phyloP scores from a whole-genome alignment of 2,113 vertebrate genomes.

The Ammodytes dubius region DNA sequence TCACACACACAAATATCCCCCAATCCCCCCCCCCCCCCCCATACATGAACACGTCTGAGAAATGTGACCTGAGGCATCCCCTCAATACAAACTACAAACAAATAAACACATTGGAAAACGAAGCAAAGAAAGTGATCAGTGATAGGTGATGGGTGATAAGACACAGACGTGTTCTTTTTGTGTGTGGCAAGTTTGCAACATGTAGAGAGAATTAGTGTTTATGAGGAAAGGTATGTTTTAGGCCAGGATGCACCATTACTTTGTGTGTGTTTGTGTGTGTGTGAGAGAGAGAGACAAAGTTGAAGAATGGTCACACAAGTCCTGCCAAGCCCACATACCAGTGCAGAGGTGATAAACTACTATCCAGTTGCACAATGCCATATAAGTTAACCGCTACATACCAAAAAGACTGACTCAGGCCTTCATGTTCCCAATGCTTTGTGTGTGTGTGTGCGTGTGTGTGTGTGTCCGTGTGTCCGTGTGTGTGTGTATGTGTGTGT shows the following conservation, averaged over 20 bases:
- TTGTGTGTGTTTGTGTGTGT: not conserved
- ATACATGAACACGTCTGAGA: conserved; percentile 23
- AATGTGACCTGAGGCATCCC: conserved; percentile 32
- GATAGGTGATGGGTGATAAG: conserved; percentile 10
- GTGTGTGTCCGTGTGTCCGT: conserved; percentile 8
- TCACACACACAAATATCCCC: conserved; percentile 2
- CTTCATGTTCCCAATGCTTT: conserved; percentile 8
- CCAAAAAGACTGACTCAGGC: conserved; percentile 53
- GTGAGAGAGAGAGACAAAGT: not conserved
- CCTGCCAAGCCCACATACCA: conserved; percentile 76
- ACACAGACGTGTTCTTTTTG: not conserved
- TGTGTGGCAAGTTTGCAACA: not conserved
- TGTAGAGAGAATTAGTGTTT: not conserved
- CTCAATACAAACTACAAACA: not conserved
- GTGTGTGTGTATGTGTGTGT: not conserved
- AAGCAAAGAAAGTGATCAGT: conserved; percentile 13
- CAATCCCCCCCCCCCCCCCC: conserved; percentile 6
- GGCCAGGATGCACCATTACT: not conserved
- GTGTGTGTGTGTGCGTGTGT: conserved; percentile 31
- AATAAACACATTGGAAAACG: conserved; percentile 19
- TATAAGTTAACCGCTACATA: conserved; percentile 64
- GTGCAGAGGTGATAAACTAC: conserved; percentile 59
- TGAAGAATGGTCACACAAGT: conserved; percentile 57
- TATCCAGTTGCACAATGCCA: conserved; percentile 67
- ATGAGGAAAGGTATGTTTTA: conserved; percentile 12